Conservation (phyloP, 30 jellyfish, hydroid and myxozoan species). For the Morbakka virulenta region DNA sequence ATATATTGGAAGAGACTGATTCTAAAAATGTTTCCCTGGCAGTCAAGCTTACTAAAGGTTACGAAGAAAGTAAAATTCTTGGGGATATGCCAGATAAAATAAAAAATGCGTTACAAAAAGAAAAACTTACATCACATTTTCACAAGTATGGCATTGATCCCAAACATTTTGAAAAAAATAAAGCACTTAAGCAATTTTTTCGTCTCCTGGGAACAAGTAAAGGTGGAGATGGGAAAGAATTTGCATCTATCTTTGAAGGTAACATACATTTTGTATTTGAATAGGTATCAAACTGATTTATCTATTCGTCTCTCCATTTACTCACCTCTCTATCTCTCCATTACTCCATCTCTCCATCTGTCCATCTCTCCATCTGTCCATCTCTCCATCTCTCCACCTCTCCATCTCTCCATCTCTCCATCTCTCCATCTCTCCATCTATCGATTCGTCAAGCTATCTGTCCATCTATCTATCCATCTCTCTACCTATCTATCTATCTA, state of each 20-base stretch:
- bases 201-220: slow-evolving; percentile 42
- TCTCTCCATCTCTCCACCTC: too few species aligned
- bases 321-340: too few species aligned
- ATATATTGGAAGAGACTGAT: slow-evolving; percentile 14
- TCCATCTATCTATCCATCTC: too few species aligned
- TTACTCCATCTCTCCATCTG: too few species aligned
- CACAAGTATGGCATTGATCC: slow-evolving; percentile 74
- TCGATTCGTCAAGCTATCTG: too few species aligned
- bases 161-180: not conserved
- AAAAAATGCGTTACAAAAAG: slow-evolving; percentile 17
- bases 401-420: too few species aligned
- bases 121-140: slow-evolving; percentile 46
- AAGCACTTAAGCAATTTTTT: slow-evolving; percentile 3
- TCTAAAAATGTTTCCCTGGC: slow-evolving; percentile 56
- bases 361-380: too few species aligned
- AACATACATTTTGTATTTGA: too few species aligned
- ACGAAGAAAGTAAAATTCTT: slow-evolving; percentile 41
- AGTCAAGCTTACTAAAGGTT: slow-evolving; percentile 34
- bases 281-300: too few species aligned
- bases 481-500: too few species aligned
- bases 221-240: slow-evolving; percentile 42
- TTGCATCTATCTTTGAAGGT: slow-evolving; percentile 65
- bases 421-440: too few species aligned
- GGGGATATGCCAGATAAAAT: slow-evolving; percentile 33
- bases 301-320: too few species aligned